Evolutionary conservation across 2,888 invertebrate genomes (phyloP).

Genomic region (Blastobasis lacticolella): DNA sequence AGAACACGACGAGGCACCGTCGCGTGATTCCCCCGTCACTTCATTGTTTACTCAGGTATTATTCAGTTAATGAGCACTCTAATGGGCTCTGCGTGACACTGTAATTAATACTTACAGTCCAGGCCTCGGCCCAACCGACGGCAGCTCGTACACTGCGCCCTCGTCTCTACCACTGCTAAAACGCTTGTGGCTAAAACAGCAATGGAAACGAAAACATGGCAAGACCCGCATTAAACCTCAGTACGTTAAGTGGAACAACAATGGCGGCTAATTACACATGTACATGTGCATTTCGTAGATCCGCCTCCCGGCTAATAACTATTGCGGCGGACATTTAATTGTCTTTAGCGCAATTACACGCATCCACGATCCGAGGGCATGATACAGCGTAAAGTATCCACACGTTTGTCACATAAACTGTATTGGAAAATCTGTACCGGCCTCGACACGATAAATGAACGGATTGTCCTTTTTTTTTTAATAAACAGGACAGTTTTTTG

Average conservation of each 20-base stretch:
- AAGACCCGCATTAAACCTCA: too few species aligned
- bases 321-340: constrained; percentile 45
- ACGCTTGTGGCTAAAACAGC: too few species aligned
- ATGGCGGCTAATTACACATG: constrained; percentile 25
- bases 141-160: too few species aligned
- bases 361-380: constrained; percentile 63
- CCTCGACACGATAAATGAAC: constrained; percentile 22
- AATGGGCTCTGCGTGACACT: constrained; percentile 43
- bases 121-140: too few species aligned
- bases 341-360: constrained; percentile 67
- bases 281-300: constrained; percentile 18
- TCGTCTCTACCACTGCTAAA: too few species aligned
- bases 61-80: constrained; percentile 53
- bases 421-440: constrained; percentile 12
- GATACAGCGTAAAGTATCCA: constrained; percentile 38
- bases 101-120: constrained; percentile 45
- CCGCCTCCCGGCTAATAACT: constrained; percentile 38
- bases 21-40: constrained; percentile 57
- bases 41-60: constrained; percentile 56
- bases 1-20: constrained; percentile 45
- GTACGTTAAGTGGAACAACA: constrained; percentile 18
- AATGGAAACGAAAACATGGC: too few species aligned
- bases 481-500: constrained; percentile 24
- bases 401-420: constrained; percentile 36
- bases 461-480: constrained; percentile 12